phyloP scores from a whole-genome alignment of 1,140 invertebrate species.

The Papilio polytes region DNA sequence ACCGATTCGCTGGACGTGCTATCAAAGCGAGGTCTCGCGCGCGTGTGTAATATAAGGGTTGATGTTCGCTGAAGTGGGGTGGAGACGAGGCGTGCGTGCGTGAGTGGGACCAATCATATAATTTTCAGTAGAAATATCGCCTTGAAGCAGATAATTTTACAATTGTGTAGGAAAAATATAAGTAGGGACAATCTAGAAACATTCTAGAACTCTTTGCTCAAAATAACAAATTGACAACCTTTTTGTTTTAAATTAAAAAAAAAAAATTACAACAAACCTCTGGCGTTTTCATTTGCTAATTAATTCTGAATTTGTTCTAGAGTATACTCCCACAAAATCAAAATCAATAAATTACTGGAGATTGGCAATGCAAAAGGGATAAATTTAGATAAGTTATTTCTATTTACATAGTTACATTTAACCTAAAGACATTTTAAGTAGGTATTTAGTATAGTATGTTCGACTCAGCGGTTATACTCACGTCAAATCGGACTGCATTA shows the following conservation, averaged over 20 bases:
- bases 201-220: neutral
- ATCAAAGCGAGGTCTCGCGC: neutral
- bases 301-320: too few species aligned
- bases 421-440: neutral
- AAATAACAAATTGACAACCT: too few species aligned
- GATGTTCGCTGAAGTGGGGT: neutral
- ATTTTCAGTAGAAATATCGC: conserved; percentile 13
- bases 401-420: neutral
- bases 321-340: too few species aligned
- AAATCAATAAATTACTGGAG: too few species aligned
- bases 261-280: too few species aligned
- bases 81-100: conserved; percentile 17
- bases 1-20: neutral
- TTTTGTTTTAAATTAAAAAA: too few species aligned
- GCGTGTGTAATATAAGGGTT: conserved; percentile 19
- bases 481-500: neutral
- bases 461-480: neutral
- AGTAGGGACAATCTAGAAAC: neutral
- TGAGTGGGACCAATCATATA: conserved; percentile 22
- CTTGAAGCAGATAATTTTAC: neutral
- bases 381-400: neutral
- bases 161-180: neutral
- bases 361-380: neutral
- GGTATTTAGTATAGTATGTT: neutral
- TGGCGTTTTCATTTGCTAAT: too few species aligned